Evolutionary conservation across 2,888 invertebrate species (phyloP).

Genomic region (Brachyptera risi): DNA sequence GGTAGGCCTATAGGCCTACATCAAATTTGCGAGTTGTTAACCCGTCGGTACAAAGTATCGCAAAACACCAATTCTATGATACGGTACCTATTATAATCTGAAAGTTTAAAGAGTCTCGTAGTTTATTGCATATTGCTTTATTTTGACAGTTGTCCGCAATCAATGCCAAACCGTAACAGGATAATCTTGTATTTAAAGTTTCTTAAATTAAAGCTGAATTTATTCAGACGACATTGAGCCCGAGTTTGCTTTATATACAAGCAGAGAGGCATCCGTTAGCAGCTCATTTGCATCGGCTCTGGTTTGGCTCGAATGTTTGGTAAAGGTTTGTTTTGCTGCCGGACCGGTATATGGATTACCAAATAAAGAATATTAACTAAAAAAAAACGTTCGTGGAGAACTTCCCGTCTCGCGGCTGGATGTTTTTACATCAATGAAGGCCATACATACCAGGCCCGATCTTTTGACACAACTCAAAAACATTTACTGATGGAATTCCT

Average conservation of each 20-base stretch:
- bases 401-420: constrained; percentile 6
- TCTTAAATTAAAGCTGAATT: too few species aligned
- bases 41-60: too few species aligned
- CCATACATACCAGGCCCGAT: neutral
- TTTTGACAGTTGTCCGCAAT: too few species aligned
- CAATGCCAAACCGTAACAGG: too few species aligned
- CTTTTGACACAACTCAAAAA: neutral
- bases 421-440: constrained; percentile 16
- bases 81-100: too few species aligned
- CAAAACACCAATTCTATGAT: too few species aligned
- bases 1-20: too few species aligned
- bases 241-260: neutral
- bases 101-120: too few species aligned
- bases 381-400: neutral
- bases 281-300: constrained; percentile 16
- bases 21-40: too few species aligned
- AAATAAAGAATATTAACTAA: constrained; percentile 15
- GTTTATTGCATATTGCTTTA: too few species aligned
- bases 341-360: constrained; percentile 6
- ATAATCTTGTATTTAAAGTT: too few species aligned
- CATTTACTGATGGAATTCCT: neutral
- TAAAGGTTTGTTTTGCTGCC: neutral
- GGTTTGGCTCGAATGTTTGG: neutral
- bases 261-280: neutral
- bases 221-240: neutral